Conservation (phyloP, 2,797 vertebrate species). For the Limnodromus scolopaceus region DNA sequence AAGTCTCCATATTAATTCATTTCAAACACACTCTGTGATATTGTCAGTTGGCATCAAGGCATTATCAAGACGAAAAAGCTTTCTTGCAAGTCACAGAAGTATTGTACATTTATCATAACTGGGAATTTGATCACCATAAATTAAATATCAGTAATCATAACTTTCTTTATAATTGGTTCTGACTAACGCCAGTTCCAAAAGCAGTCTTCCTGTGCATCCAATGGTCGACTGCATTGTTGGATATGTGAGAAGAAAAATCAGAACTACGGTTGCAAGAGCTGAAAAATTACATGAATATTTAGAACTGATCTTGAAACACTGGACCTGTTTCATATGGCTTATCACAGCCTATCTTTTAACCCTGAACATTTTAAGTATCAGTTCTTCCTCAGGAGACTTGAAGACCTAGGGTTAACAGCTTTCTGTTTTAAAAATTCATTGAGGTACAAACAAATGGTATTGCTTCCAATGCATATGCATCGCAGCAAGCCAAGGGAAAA, state of each 20-base stretch:
- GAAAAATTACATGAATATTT: constrained; percentile 7
- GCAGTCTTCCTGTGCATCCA: neutral
- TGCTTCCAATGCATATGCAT: constrained; percentile 63
- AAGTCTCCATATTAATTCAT: neutral
- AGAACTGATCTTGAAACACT: constrained; percentile 34
- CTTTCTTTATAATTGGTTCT: constrained; percentile 9
- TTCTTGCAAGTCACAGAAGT: neutral
- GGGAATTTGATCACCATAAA: neutral
- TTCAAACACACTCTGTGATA: neutral
- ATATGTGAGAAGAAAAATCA: neutral
- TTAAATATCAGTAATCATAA: neutral
- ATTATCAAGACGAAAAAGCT: neutral
- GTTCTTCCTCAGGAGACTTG: constrained; percentile 60
- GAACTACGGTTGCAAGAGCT: neutral
- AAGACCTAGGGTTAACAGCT: constrained; percentile 79
- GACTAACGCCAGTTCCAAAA: neutral
- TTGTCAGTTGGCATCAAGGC: neutral
- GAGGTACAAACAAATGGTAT: constrained; percentile 68
- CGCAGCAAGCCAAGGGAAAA: constrained; percentile 57
- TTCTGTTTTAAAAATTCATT: constrained; percentile 80
- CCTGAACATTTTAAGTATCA: constrained; percentile 66
- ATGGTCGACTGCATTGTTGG: neutral
- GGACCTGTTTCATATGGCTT: constrained; percentile 52
- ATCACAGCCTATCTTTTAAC: constrained; percentile 71
- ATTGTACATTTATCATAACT: neutral